phyloP scores from a whole-genome alignment of 2,888 invertebrate species.

The Acheta domesticus region DNA sequence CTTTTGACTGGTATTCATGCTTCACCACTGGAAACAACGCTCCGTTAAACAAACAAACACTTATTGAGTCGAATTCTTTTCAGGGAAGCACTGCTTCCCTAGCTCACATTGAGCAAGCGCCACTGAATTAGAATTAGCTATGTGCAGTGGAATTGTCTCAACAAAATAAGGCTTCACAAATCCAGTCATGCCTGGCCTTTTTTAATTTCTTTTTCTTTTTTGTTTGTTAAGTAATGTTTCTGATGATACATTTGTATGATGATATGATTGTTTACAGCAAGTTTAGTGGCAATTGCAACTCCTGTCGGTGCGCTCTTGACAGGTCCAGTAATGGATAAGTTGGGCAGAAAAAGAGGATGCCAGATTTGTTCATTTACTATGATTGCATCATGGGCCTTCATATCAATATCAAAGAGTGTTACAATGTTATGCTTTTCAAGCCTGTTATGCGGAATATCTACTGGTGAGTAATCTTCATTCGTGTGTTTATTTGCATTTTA shows the following conservation, averaged over 20 bases:
- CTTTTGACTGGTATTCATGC: no score
- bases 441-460: conserved; percentile 53
- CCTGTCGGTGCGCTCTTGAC: conserved; percentile 54
- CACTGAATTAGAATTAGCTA: no score
- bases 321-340: conserved; percentile 57
- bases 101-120: no score
- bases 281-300: conserved; percentile 54
- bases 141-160: no score
- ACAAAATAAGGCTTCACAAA: no score
- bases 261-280: conserved; percentile 46
- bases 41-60: no score
- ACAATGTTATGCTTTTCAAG: conserved; percentile 52
- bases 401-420: conserved; percentile 48
- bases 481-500: neutral
- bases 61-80: no score
- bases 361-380: conserved; percentile 51
- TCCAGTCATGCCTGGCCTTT: no score
- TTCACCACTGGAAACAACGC: no score
- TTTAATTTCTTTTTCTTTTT: neutral
- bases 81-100: no score
- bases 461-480: conserved; percentile 44
- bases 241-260: neutral
- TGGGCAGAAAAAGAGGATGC: conserved; percentile 53
- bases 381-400: conserved; percentile 51
- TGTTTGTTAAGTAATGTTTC: neutral